phyloP scores from a whole-genome alignment of 2,888 invertebrate genomes.

The Nomada flava region DNA sequence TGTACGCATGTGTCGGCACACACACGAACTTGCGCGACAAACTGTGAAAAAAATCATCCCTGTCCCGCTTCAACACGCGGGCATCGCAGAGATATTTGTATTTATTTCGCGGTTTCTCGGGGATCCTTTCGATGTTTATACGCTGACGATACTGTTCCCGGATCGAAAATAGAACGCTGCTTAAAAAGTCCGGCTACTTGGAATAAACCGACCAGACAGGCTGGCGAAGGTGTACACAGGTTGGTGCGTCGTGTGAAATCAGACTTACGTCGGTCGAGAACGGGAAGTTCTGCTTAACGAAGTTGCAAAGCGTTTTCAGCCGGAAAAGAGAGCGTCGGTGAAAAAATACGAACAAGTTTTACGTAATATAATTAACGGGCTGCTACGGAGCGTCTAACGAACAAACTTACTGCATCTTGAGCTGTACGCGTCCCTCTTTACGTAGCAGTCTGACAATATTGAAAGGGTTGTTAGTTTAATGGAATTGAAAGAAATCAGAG shows the following conservation, averaged over 20 bases:
- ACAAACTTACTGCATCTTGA: slow-evolving; percentile 23
- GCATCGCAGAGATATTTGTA: slow-evolving; percentile 63
- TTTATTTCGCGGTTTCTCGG: slow-evolving; percentile 65
- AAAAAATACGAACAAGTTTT: slow-evolving; percentile 33
- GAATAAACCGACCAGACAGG: slow-evolving; percentile 13
- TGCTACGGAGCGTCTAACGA: slow-evolving; percentile 25
- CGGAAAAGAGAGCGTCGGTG: slow-evolving; percentile 23
- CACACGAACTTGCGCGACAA: slow-evolving; percentile 11
- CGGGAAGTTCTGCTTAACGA: slow-evolving; percentile 31
- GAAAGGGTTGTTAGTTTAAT: background rate
- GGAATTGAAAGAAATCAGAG: slow-evolving; percentile 4
- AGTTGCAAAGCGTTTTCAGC: slow-evolving; percentile 46
- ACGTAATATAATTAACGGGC: slow-evolving; percentile 52
- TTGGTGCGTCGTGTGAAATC: slow-evolving; percentile 15
- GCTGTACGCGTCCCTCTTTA: no score
- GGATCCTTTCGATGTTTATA: slow-evolving; percentile 42
- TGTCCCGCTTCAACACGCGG: slow-evolving; percentile 63
- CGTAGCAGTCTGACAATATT: no score
- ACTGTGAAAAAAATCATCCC: slow-evolving; percentile 48
- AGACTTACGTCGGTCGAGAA: slow-evolving; percentile 1
- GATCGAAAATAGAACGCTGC: background rate
- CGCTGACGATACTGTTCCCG: background rate
- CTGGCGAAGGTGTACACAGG: slow-evolving; percentile 26
- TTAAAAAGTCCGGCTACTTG: background rate
- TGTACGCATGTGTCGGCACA: slow-evolving; percentile 48